phyloP scores from a whole-genome alignment of 2,797 vertebrate genomes.

The Gymnoscopelus microlampas region DNA sequence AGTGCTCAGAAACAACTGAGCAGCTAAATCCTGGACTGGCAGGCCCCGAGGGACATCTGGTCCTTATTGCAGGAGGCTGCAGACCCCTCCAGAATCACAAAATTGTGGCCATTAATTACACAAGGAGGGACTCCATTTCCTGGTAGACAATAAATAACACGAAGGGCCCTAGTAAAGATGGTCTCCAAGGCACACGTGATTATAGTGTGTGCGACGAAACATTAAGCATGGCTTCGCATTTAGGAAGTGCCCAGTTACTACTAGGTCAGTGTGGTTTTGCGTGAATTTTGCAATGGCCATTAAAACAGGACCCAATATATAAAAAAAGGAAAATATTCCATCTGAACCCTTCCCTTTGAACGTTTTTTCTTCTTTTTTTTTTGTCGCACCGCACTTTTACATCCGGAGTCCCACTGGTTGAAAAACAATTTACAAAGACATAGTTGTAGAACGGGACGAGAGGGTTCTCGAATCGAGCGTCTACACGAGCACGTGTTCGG shows the following conservation, averaged over 20 bases:
- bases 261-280: too few relatives aligned
- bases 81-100: constrained; percentile 78
- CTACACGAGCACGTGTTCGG: too few relatives aligned
- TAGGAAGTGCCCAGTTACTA: constrained; percentile 28
- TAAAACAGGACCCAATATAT: too few relatives aligned
- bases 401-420: too few relatives aligned
- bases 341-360: too few relatives aligned
- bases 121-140: constrained; percentile 66
- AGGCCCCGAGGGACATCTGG: constrained; percentile 64
- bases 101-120: constrained; percentile 82
- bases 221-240: constrained; percentile 49
- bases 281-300: too few relatives aligned
- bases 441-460: too few relatives aligned
- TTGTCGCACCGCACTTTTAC: too few relatives aligned
- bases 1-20: constrained; percentile 44
- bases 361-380: too few relatives aligned
- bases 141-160: constrained; percentile 64
- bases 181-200: constrained; percentile 54
- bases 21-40: constrained; percentile 32
- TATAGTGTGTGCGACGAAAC: constrained; percentile 58
- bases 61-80: constrained; percentile 62
- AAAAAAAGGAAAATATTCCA: too few relatives aligned
- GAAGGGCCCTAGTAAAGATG: constrained; percentile 59
- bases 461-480: neutral
- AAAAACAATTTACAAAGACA: too few relatives aligned